Evolutionary conservation across 2,113 vertebrate genomes (phyloP), one percentile per base, ranked within the genome.

Genomic region (Callorhinus ursinus): DNA sequence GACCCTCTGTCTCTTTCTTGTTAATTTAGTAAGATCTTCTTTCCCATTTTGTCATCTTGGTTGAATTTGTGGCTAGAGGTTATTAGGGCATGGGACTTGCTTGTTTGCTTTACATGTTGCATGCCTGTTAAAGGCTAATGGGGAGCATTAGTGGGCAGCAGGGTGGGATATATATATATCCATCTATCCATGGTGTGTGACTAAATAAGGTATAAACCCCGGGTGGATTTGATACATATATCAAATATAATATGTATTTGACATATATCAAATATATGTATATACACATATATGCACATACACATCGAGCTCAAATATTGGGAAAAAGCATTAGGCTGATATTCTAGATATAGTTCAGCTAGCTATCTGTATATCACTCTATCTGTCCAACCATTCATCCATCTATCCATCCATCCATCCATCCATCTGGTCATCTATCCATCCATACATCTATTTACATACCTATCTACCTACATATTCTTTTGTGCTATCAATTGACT

Each of bases 81-180:
- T 90, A 19, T 74, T 72, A 74, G 33, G 65, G 18, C 31, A 18
- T 26, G 7, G 4, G 49, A 51, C 63, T 86, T 74, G 10, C 39
- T 77, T 15, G 33, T 83, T 97, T 90, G 13, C 28, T 93, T 93
- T 89, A 80, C 80, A 24, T 96, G 11, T 88, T 91, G 7, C 36
- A 26, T 94, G 46, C 22, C 13, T 71, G 24, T 63, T 59, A 46
- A 92, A 31, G 55, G 28, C 65, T 57, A 72, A 83, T 33, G 28
- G 63, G 6, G 6, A 65, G 28, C 63, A 31, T 65, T 65, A 33
- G 28, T 67, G 28, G 31, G 39, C 28, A 94, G 6, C 13, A 69
- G 49, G 42, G 9, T 51, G 9, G 8, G 13, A 24, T 69, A 81
- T 69, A 84, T 6, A 9, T 67, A 22, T 71, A 79, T 31, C 13